Evolutionary conservation across 2,797 vertebrate species (phyloP).

Genomic region (Australoheros facetus): DNA sequence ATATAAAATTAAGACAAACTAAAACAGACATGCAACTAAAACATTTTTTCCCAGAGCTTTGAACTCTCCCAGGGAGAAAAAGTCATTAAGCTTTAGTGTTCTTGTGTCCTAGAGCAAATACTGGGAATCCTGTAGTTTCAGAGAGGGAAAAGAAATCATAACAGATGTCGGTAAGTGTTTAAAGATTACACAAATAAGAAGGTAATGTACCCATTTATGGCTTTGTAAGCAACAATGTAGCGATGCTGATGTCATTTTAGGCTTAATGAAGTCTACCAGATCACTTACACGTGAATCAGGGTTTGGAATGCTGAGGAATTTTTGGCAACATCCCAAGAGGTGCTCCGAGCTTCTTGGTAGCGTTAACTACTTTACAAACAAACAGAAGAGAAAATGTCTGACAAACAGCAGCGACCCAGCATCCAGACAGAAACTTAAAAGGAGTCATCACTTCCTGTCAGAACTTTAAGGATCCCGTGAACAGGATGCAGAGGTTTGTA

Average conservation of each 20-base stretch:
- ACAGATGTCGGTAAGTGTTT: background rate
- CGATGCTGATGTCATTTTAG: background rate
- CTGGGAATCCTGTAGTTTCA: background rate
- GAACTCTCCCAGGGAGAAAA: background rate
- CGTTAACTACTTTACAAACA: background rate
- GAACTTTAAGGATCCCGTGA: background rate
- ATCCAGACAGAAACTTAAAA: background rate
- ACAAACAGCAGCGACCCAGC: background rate
- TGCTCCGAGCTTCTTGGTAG: background rate
- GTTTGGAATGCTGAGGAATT: background rate
- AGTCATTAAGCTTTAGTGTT: background rate
- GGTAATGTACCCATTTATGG: background rate
- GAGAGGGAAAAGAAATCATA: background rate
- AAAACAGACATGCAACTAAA: background rate
- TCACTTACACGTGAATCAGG: background rate
- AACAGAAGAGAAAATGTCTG: background rate
- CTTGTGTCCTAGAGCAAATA: background rate
- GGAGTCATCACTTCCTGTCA: background rate
- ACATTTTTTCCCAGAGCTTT: background rate
- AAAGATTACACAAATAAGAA: background rate
- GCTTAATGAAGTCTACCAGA: background rate
- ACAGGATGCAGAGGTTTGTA: background rate
- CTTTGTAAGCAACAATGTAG: background rate
- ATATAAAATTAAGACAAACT: background rate
- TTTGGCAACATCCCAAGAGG: fast-evolving